Evolutionary conservation across 1,140 invertebrate genomes (phyloP).

Genomic region (Caenorhabditis latens): DNA sequence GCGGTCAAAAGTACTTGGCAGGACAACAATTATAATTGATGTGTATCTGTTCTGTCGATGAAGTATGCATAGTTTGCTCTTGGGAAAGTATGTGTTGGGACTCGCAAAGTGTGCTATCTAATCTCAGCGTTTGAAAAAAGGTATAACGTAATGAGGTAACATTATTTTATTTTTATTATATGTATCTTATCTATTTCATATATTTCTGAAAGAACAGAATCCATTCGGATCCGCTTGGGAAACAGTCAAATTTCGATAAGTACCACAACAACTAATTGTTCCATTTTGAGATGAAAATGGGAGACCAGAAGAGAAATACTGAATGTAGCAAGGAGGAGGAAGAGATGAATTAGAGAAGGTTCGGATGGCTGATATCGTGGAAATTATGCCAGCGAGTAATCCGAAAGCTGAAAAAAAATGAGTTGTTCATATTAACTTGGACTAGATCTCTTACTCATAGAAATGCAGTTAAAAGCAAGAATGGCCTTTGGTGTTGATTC

Average conservation of each 20-base stretch:
- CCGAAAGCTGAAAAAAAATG: not conserved
- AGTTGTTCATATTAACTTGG: not conserved
- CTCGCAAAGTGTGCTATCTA: too few relatives aligned
- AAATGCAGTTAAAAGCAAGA: not conserved
- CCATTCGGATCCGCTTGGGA: not conserved
- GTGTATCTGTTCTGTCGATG: too few relatives aligned
- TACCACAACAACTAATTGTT: conserved; percentile 14
- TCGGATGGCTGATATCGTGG: conserved; percentile 11
- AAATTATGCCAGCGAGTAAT: not conserved
- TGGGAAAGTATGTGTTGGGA: too few relatives aligned
- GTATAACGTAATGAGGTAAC: too few relatives aligned
- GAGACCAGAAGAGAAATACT: not conserved
- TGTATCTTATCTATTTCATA: not conserved
- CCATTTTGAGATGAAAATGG: conserved; percentile 7
- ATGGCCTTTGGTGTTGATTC: not conserved
- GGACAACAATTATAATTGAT: too few relatives aligned
- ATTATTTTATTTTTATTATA: too few relatives aligned
- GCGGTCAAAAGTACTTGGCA: too few relatives aligned
- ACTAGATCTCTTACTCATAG: not conserved
- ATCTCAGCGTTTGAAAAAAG: too few relatives aligned
- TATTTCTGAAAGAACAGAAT: conserved; percentile 3
- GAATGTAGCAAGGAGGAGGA: conserved; percentile 6
- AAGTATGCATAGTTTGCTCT: too few relatives aligned
- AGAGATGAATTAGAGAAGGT: not conserved
- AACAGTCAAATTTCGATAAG: conserved; percentile 4